Evolutionary conservation across 2,888 invertebrate genomes (phyloP), one percentile per base, ranked within the genome.

Genomic region (Cryptus viduatorius): DNA sequence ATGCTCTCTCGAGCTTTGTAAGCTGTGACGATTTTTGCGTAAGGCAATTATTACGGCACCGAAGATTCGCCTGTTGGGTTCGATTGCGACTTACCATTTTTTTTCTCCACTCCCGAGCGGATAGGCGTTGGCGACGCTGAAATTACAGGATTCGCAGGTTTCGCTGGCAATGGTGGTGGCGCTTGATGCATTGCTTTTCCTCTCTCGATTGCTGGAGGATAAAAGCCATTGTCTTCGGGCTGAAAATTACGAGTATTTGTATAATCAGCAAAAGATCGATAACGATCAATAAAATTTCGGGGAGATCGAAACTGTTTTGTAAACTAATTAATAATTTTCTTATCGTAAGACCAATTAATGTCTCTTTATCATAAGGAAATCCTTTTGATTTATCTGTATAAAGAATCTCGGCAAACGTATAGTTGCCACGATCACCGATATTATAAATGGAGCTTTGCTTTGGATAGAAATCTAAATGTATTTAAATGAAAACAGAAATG

Each of bases 121-220:
- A 29, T 50, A 8, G 82, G 42, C 50, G 81, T 73, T 24, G 86
- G 83, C 4, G 87, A 86, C n/a, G 86, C 80, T 4, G 79, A 85
- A 12, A 86, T 73, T 2, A 89, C 75, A 1, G 86, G 65, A 42
- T 68, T 88, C 7, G 89, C 64, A 1, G 90, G 90, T 68, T 91
- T 92, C 0, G 88, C 87, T 10, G 92, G 92, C 29, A 92, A 81
- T 0, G 91, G 91, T 31, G 90, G 90, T 4, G 92, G 92, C 0
- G 86, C 86, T 44, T 76, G 24, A 5, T 73, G 24, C n/a, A n/a
- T 50, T 5, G 31, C 82, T 19, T 67, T 79, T 71, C 73, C 56
- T 67, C 73, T 87, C 29, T 86, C 85, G 48, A 86, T 86, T 1
- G 89, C 86, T 16, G 79, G 89, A 37, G 84, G 82, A 67, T 89